Evolutionary conservation across 2,888 invertebrate species (phyloP).

Genomic region (Carcina quercana): DNA sequence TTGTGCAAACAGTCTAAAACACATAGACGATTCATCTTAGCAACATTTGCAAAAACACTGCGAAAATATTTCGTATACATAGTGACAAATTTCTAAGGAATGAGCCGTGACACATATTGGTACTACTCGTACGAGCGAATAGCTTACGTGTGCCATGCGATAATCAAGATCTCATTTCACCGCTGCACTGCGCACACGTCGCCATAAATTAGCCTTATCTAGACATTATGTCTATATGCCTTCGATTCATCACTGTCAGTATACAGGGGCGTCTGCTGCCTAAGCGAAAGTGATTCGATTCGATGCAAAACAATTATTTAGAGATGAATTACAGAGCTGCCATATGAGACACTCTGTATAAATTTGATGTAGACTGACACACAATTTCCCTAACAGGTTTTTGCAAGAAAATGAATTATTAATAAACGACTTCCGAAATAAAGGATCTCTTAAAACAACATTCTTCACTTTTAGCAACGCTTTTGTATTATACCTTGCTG

Average conservation of each 20-base stretch:
- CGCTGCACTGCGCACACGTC: conserved; percentile 35
- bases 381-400: no score
- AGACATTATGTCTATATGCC: conserved; percentile 53
- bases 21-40: no score
- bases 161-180: conserved; percentile 44
- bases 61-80: no score
- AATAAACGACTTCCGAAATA: no score
- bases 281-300: conserved; percentile 52
- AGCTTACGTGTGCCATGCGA: conserved; percentile 22
- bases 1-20: no score
- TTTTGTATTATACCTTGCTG: no score
- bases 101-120: conserved; percentile 34
- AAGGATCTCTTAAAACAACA: no score
- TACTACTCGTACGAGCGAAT: no score
- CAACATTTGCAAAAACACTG: no score
- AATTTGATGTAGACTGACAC: no score
- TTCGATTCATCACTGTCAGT: conserved; percentile 62
- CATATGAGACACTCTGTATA: conserved; percentile 6
- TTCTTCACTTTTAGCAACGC: no score
- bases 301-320: conserved; percentile 25
- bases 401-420: no score
- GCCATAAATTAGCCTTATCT: conserved; percentile 68
- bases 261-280: conserved; percentile 26
- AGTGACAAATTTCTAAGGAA: conserved; percentile 18
- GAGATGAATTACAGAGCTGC: conserved; percentile 10